These are phyloP conservation scores for Drosophila monieri DNA, from an alignment of 2,888 invertebrate species.

Conservation along the genomic window DNA sequence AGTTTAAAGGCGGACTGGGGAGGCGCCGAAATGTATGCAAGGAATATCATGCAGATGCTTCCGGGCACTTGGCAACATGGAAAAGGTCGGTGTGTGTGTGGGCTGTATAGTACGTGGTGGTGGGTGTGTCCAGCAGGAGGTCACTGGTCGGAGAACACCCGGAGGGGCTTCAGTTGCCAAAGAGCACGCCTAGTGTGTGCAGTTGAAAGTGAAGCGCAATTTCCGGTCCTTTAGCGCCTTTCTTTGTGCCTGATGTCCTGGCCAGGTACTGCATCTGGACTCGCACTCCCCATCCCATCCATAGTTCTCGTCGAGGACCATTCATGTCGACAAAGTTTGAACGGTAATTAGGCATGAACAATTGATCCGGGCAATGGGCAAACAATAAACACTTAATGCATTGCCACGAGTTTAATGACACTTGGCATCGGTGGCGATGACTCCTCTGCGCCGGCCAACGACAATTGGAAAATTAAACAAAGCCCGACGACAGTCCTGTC, in stretches of 20 bases:
- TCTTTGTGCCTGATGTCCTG: constrained; percentile 8
- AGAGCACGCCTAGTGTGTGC: constrained; percentile 24
- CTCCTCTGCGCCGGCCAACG: constrained; percentile 18
- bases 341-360: constrained; percentile 47
- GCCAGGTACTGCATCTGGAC: background rate
- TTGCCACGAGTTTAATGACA: constrained; percentile 45
- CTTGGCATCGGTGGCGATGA: constrained; percentile 34
- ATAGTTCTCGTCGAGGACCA: constrained; percentile 14
- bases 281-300: background rate
- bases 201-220: constrained; percentile 50
- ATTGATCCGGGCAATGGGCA: constrained; percentile 38
- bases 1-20: constrained; percentile 23
- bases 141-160: constrained; percentile 9
- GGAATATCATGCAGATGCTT: constrained; percentile 46
- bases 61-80: constrained; percentile 47
- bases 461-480: constrained; percentile 49
- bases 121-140: constrained; percentile 6
- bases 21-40: constrained; percentile 42
- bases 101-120: background rate
- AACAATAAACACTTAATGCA: constrained; percentile 48
- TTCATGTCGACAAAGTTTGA: constrained; percentile 36
- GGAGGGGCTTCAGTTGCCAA: constrained; percentile 12
- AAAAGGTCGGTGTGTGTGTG: constrained; percentile 19
- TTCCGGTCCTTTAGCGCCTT: constrained; percentile 24
- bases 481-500: constrained; percentile 15